Base-by-base conservation (phyloP, 2,888 invertebrate species). In the Drosophila quinaria region DNA sequence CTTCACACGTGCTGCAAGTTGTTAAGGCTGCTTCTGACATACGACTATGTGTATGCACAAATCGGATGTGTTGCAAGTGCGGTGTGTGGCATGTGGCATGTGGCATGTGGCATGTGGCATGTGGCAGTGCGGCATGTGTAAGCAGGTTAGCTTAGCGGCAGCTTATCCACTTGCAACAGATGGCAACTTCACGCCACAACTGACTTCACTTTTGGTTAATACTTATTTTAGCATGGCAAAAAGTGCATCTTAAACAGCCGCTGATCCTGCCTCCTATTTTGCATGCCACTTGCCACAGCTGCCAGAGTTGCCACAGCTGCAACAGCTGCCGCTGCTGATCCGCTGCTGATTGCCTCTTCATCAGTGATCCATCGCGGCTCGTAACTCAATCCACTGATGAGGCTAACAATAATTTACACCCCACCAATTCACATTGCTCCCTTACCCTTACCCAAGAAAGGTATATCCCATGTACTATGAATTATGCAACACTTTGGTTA, bases 71-170 rank as follows among this genome's bases (percentile, higher is more conserved):
- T 33, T 50, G 42, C 55, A 49, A 22, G 56, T 33, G 55, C 13
- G 15, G 47, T 39, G 37, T 50, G 50, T 58, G 56, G 44, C 37
- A 37, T 19, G 50, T 51, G 50, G 29, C 51, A 54, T 61, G 78
- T 72, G 69, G 49, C 37, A 49, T 70, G 75, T 76, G 68, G 49
- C 37, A 49, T 50, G 50, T 58, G 56, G 44, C 37, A 37, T 19
- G 50, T 51, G 50, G 29, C 51, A 54, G n/a, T 61, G 78, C 69
- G 69, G 49, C 37, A 49, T 70, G 75, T 76, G 68, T 70, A 81
- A 78, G 67, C 60, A 64, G 70, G 74, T 81, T 81, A 68, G 88
- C 86, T 82, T 82, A 82, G 80, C 63, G 86, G 62, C 87, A 74
- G 75, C 74, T 82, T 82, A 88, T 80, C 68, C 82, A 83, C 69